Conservation (phyloP, 2,113 vertebrate species). For the Cyrtonyx montezumae region DNA sequence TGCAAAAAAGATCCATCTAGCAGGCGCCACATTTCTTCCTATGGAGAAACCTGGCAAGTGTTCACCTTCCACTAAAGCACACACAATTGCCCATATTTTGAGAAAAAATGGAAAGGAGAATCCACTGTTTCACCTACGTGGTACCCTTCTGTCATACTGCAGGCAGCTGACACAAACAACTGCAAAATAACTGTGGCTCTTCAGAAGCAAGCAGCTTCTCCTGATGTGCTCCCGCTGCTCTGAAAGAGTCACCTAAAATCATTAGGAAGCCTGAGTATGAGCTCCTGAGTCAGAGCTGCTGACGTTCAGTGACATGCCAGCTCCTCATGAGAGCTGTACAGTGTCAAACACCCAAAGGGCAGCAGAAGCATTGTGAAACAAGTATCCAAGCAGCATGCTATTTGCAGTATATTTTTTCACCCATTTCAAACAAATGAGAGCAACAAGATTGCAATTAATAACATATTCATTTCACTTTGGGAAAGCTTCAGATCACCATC, state of each 20-base stretch:
- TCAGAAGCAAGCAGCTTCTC: not conserved
- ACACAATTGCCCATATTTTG: not conserved
- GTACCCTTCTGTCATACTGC: not conserved
- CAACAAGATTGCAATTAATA: not conserved
- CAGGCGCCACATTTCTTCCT: fast-evolving
- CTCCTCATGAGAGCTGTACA: not conserved
- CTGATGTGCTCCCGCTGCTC: fast-evolving
- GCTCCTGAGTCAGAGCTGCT: not conserved
- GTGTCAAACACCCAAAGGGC: not conserved
- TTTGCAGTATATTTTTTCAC: not conserved
- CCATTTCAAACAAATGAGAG: not conserved
- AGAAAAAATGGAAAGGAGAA: not conserved
- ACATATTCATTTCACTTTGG: not conserved
- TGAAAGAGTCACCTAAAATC: not conserved
- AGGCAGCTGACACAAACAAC: not conserved
- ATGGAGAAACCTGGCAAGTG: not conserved
- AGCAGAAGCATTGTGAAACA: not conserved
- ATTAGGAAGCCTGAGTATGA: not conserved
- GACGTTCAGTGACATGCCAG: not conserved
- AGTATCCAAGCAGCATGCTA: not conserved
- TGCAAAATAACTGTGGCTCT: not conserved
- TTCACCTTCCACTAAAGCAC: not conserved
- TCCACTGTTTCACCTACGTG: not conserved
- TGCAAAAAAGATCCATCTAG: not conserved
- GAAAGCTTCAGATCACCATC: not conserved